Evolutionary conservation across 2,797 vertebrate genomes (phyloP).

Genomic region (Avahi laniger): DNA sequence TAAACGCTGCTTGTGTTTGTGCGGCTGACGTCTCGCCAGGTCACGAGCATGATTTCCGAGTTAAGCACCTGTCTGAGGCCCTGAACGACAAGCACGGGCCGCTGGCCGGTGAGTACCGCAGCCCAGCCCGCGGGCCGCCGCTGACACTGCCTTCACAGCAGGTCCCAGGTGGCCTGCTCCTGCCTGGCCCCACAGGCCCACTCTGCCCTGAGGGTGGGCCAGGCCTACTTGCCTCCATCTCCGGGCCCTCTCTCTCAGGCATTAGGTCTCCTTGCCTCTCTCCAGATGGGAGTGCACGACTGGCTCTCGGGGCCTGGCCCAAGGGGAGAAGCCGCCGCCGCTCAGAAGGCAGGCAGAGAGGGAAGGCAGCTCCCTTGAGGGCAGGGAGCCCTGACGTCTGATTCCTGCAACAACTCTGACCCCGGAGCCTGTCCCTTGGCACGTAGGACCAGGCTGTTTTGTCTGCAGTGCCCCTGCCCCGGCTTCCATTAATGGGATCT

Average conservation of each 20-base stretch:
- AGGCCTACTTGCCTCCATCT: not conserved
- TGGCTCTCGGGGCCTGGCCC: not conserved
- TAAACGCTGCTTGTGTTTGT: constrained; percentile 88
- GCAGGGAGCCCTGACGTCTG: not conserved
- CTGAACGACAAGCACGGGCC: constrained; percentile 95
- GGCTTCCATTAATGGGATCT: not conserved
- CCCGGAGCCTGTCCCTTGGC: not conserved
- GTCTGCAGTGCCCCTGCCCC: not conserved
- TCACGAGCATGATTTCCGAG: constrained; percentile 94
- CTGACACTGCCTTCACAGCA: constrained; percentile 59
- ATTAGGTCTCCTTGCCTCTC: constrained; percentile 8
- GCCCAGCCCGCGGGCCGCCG: constrained; percentile 74
- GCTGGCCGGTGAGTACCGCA: constrained; percentile 90
- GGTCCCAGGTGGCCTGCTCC: not conserved
- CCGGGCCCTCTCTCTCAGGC: not conserved
- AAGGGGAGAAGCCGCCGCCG: not conserved
- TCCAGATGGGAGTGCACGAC: not conserved
- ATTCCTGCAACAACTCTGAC: not conserved
- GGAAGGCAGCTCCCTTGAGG: not conserved
- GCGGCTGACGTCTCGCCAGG: constrained; percentile 89
- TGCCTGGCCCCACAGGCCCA: not conserved
- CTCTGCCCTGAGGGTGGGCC: not conserved
- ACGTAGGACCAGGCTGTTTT: not conserved
- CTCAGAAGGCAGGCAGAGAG: constrained; percentile 22
- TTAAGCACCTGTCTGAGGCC: constrained; percentile 93